A percentile compares a stretch with the other conserved stretches of the same genome.
phyloP scores from a whole-genome alignment of 2,113 vertebrate genomes.

The Columba janthina region DNA sequence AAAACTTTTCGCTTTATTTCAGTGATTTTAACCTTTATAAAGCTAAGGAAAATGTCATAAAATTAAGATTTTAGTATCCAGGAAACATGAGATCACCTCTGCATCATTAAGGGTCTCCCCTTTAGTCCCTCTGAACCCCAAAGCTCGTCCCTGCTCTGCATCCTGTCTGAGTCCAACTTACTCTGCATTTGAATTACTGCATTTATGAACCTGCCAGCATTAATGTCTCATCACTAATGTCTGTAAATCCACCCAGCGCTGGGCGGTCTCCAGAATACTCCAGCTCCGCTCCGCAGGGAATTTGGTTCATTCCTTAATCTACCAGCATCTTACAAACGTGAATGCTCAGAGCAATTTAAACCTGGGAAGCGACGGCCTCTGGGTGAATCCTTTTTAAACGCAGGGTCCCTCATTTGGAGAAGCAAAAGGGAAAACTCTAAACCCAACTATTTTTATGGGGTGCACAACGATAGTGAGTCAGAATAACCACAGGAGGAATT shows the following conservation, averaged over 20 bases:
- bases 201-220: not conserved
- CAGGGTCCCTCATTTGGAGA: not conserved
- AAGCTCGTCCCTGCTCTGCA: not conserved
- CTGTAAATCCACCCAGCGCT: not conserved
- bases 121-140: not conserved
- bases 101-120: not conserved
- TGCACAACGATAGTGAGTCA: fast-evolving
- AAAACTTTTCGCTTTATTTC: not conserved
- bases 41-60: not conserved
- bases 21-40: not conserved
- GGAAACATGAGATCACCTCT: not conserved
- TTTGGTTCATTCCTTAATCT: not conserved
- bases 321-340: fast-evolving
- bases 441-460: not conserved
- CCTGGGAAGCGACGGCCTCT: not conserved
- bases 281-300: not conserved
- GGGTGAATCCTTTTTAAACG: not conserved
- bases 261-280: not conserved
- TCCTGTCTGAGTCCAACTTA: not conserved
- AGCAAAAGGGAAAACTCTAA: not conserved
- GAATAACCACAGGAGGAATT: not conserved
- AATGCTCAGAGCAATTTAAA: not conserved
- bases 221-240: not conserved
- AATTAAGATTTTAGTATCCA: not conserved
- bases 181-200: not conserved